Conservation (phyloP, 2,888 invertebrate genomes). For the Netelia fuscicornis region DNA sequence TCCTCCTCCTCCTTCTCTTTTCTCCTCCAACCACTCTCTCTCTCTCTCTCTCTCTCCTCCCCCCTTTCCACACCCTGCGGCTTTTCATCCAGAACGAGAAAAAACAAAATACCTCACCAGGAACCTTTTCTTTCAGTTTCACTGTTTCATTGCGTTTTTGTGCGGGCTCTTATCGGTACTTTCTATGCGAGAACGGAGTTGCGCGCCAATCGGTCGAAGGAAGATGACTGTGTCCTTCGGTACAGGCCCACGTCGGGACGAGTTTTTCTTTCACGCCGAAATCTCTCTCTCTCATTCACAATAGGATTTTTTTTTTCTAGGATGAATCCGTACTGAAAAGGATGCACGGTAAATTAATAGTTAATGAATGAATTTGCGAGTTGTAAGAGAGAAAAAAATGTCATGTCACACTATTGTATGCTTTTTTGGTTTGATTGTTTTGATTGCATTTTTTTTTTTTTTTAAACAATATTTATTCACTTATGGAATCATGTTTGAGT, state of each 20-base stretch:
- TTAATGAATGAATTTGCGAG: conserved; percentile 60
- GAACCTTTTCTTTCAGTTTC: conserved; percentile 29
- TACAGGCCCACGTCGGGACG: conserved; percentile 57
- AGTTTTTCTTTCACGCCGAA: conserved; percentile 59
- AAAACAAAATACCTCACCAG: conserved; percentile 64
- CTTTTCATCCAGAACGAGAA: conserved; percentile 33
- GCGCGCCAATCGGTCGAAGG: conserved; percentile 37
- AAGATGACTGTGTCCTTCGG: background rate
- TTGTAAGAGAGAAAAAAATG: conserved; percentile 65
- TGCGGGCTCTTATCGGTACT: conserved; percentile 33
- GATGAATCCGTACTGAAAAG: conserved; percentile 80
- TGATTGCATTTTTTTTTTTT: conserved; percentile 62
- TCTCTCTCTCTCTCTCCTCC: conserved; percentile 58
- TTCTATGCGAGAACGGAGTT: conserved; percentile 33
- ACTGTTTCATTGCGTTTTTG: background rate
- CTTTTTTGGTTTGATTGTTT: conserved; percentile 20
- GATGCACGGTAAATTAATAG: conserved; percentile 81
- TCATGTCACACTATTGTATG: conserved; percentile 33
- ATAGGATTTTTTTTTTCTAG: conserved; percentile 75
- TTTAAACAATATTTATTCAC: conserved; percentile 73
- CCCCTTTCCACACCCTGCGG: conserved; percentile 7
- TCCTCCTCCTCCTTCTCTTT: conserved; percentile 64
- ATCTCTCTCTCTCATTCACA: conserved; percentile 65
- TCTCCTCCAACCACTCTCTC: conserved; percentile 33
- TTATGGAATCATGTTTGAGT: conserved; percentile 61